These are phyloP conservation scores for Odontamblyopus rebecca DNA, from an alignment of 2,797 vertebrate species.

Conservation along the genomic window DNA sequence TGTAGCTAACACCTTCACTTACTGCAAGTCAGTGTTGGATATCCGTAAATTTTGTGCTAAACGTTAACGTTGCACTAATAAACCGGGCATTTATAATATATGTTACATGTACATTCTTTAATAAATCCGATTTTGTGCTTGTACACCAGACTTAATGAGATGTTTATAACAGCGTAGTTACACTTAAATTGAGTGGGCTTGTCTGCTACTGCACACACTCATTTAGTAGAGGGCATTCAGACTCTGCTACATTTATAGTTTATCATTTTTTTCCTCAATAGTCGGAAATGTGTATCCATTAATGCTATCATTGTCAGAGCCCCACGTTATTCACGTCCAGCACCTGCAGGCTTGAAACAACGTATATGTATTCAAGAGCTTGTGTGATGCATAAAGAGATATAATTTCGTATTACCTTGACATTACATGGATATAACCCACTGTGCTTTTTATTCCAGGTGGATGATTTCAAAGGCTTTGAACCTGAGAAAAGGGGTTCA, in stretches of 20 bases:
- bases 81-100: neutral
- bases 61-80: constrained; percentile 27
- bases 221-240: neutral
- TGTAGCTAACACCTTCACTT: neutral
- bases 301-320: neutral
- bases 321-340: neutral
- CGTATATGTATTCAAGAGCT: neutral
- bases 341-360: neutral
- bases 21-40: neutral
- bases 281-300: neutral
- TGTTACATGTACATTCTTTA: neutral
- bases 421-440: neutral
- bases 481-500: constrained; percentile 77
- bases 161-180: constrained; percentile 2
- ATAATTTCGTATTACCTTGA: neutral
- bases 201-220: neutral
- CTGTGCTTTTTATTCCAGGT: constrained; percentile 65
- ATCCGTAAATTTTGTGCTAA: constrained; percentile 38
- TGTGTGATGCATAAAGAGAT: neutral
- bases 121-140: neutral
- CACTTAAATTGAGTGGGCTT: neutral
- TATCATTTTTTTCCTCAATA: too few species aligned
- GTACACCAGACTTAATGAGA: constrained; percentile 23
- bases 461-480: constrained; percentile 88
- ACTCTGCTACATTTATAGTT: neutral